phyloP scores from a whole-genome alignment of 1,140 invertebrate species.

The Cotesia vestalis region DNA sequence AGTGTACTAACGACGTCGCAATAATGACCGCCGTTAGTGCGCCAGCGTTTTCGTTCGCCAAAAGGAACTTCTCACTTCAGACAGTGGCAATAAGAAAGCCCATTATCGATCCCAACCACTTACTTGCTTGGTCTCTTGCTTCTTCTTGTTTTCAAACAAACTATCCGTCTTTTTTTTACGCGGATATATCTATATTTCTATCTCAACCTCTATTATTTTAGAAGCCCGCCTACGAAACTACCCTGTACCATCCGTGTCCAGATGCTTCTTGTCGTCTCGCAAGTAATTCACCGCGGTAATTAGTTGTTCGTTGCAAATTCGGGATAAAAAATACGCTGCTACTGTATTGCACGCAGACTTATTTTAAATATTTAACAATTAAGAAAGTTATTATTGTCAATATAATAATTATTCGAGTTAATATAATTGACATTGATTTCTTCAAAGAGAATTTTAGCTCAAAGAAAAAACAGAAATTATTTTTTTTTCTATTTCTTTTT shows the following conservation, averaged over 20 bases:
- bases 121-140: no score
- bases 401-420: no score
- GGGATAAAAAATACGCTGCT: no score
- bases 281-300: constrained; percentile 25
- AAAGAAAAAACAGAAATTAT: no score
- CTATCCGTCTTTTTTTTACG: no score
- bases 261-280: constrained; percentile 1
- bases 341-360: background rate
- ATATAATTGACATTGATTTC: no score
- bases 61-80: constrained; percentile 22
- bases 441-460: no score
- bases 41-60: constrained; percentile 13
- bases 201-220: background rate
- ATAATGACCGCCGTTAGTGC: constrained; percentile 21
- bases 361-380: background rate
- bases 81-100: constrained; percentile 36
- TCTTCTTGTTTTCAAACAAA: no score
- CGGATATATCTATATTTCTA: no score
- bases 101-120: constrained; percentile 15
- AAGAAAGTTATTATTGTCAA: background rate
- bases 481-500: no score
- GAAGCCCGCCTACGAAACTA: background rate
- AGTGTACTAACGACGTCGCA: constrained; percentile 12
- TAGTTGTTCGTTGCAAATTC: background rate
- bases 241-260: background rate